Evolutionary conservation across 2,113 vertebrate genomes (phyloP).

Genomic region (Heterotis niloticus): DNA sequence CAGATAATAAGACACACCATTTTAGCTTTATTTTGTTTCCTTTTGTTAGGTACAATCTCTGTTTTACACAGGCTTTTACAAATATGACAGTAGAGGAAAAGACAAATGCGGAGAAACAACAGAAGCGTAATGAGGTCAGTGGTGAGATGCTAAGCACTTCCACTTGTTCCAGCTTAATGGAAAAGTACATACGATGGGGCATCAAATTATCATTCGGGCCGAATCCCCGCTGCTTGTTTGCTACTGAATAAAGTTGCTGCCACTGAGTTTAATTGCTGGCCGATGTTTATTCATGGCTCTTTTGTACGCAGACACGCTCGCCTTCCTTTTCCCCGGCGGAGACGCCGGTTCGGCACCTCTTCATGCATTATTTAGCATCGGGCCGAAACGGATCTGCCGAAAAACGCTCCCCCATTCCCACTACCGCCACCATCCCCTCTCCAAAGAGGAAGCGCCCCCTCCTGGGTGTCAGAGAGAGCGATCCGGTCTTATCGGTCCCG

Average conservation of each 20-base stretch:
- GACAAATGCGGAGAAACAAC: not conserved
- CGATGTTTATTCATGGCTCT: constrained; percentile 67
- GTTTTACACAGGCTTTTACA: not conserved
- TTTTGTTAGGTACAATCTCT: not conserved
- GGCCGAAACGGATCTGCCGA: not conserved
- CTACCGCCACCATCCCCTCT: constrained; percentile 12
- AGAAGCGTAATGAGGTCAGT: constrained; percentile 16
- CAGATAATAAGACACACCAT: not conserved
- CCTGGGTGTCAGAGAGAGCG: not conserved
- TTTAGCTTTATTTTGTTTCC: not conserved
- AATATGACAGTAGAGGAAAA: not conserved
- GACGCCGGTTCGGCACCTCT: constrained; percentile 33
- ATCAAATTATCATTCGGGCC: constrained; percentile 34
- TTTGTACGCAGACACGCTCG: constrained; percentile 44
- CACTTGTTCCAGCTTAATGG: constrained; percentile 3
- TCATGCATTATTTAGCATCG: constrained; percentile 59
- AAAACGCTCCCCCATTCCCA: constrained; percentile 13
- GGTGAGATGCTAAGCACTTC: not conserved
- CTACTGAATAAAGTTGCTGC: constrained; percentile 54
- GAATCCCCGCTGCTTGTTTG: constrained; percentile 49
- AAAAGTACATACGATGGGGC: constrained; percentile 33
- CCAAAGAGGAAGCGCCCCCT: not conserved
- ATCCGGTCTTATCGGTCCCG: not conserved
- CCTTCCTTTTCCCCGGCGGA: constrained; percentile 54
- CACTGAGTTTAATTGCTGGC: constrained; percentile 58